Evolutionary conservation across 2,797 vertebrate genomes (phyloP), one percentile per base, ranked within the genome.

Genomic region (Poecilia gillii): DNA sequence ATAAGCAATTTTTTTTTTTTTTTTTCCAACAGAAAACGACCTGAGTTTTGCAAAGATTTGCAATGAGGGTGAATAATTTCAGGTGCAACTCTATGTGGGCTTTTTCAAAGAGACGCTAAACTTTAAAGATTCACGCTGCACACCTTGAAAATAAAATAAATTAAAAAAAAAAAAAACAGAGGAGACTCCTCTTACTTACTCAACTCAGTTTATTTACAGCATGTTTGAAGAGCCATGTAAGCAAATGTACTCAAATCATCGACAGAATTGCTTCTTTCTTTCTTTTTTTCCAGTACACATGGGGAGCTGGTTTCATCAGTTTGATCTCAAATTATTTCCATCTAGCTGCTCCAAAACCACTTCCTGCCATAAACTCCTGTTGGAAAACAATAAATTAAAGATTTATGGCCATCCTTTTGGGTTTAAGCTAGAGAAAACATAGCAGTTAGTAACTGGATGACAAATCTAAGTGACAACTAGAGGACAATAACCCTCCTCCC

Each of bases 121-220:
- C 20, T 66, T 36, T 1, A 66, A 13, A 14, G 66, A 70, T n/a
- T 13, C 9, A 73, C 0, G 18, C 51, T 6, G 41, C 12, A 36
- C 73, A 12, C n/a, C 43, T 70, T 45, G n/a, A 59, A 85, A 72
- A 87, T 71, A 77, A 94, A 41, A 86, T 85, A n/a, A 51, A 16
- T 33, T 2, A 33, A 33, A 51, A 23, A 51, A 92, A 77, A 68
- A 1, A 51, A 92, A 77, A 68, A 1, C 75, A 92, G 81, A 81
- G 74, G 0, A 88, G 87, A 84, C 86, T 91, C 76, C 55, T 49
- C 79, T 87, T 93, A 90, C 90, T 91, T 93, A 93, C 89, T 92
- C 84, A 94, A 94, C 93, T 93, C 89, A 91, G 83, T 95, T 95
- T 95, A 95, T 94, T 95, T 93, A 94, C 94, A 94, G 92, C 90